Evolutionary conservation across 2,113 vertebrate species (phyloP), one percentile per base, ranked within the genome.

Genomic region (Pterocles gutturalis): DNA sequence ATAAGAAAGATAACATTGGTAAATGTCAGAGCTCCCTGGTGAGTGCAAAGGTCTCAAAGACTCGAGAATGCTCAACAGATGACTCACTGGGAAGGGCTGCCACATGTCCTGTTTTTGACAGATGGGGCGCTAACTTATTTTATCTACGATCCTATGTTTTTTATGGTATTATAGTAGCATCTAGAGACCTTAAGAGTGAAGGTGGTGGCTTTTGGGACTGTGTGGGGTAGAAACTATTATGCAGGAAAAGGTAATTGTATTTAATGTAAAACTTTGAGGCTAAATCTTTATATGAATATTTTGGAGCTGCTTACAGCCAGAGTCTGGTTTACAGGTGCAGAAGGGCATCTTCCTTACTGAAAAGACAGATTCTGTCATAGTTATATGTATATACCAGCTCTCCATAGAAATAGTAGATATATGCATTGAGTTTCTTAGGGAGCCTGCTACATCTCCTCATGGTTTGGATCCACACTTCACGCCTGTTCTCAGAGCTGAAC

Each of bases 1-100:
- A 98, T 97, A 97, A 97, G 96, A 97, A 97, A 97, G 96, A 98
- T 96, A 97, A 97, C 95, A 98, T 87, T 97, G 97, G 96, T 96
- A 97, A 97, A 98, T 95, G 95, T 94, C 97, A 97, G 97, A 92
- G 61, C 93, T 97, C 96, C 94, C 89, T 90, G 75, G 97, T 96
- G 94, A 95, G 96, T 53, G 79, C 83, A 94, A 97, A 96, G 69
- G 70, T 84, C 92, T 97, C 62, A n/a, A 66, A 85, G 77, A 48
- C 91, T 96, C 33, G 61, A 66, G 90, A 93, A 94, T 94, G 95
- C 96, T 93, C 78, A 67, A 94, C 93, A 83, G 89, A 81, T 97
- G 97, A 98, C 58, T 97, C 97, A 96, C 66, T n/a, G 92, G 83
- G 84, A 91, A 94, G 95, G 80, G 90, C 83, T 87, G 62, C 91